Evolutionary conservation across 2,797 vertebrate species (phyloP), one percentile per base, ranked within the genome.

Genomic region (Spea hammondii): DNA sequence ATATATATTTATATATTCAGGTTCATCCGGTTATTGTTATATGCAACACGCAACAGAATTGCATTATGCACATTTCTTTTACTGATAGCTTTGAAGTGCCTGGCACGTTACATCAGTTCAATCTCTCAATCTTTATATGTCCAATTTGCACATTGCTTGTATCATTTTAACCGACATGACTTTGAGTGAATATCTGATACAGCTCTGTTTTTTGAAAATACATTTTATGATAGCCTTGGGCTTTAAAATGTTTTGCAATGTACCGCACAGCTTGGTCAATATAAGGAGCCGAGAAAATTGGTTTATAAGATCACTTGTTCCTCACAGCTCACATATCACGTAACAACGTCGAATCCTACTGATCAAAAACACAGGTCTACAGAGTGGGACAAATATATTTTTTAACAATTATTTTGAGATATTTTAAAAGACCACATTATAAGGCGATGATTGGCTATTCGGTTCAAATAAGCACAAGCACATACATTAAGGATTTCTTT

Each of bases 111-210:
- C 5, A 62, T 62, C 32, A 14, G 32, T 4, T 62, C 59, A 14
- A 17, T 1, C 14, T 32, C 59, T 62, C 12, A 62, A 1, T 17
- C 14, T 7, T 12, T 6, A 62, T 62, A 14, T 62, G 59, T 62
- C 14, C n/a, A 62, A 17, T 62, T 14, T 62, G 59, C 59, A 62
- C 59, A 62, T 62, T 62, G 14, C 14, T 6, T 62, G 59, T 62
- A 14, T 62, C 14, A 62, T 62, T 62, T 62, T 62, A 62, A 62
- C 13, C 59, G 14, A 62, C 59, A 62, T 62, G 14, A 14, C 59
- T 62, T 14, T 59, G 55, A 59, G 13, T 13, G 5, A 10, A 13
- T 11, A 13, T 59, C n/a, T 59, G 10, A 59, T 6, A 6, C 5
- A 32, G 9, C 59, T 14, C 6, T 62, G 7, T 62, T 32, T 62